Evolutionary conservation across 2,888 invertebrate genomes (phyloP).

Genomic region (Cynaeus angustus): DNA sequence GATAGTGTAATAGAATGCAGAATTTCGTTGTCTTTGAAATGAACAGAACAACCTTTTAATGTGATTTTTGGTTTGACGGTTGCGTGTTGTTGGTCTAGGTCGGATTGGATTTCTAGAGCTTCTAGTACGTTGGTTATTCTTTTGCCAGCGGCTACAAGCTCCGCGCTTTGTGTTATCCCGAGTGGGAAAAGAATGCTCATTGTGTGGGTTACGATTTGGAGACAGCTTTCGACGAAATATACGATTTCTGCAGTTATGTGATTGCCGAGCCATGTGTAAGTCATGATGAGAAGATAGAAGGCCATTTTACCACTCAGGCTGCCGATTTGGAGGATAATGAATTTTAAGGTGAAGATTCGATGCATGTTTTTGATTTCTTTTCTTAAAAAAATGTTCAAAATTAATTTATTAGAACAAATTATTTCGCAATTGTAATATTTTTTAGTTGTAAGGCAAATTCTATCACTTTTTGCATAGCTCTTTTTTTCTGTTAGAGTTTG

Average conservation of each 20-base stretch:
- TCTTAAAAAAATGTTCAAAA: slow-evolving; percentile 47
- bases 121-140: slow-evolving; percentile 77
- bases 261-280: slow-evolving; percentile 47
- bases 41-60: slow-evolving; percentile 57
- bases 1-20: slow-evolving; percentile 70
- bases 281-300: slow-evolving; percentile 48
- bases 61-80: slow-evolving; percentile 55
- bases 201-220: slow-evolving; percentile 27
- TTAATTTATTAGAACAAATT: too few species aligned
- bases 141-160: slow-evolving; percentile 82
- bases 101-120: slow-evolving; percentile 67
- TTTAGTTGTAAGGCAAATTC: too few species aligned
- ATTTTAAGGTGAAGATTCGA: slow-evolving; percentile 50
- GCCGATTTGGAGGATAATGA: slow-evolving; percentile 36
- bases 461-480: too few species aligned
- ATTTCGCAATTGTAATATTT: background rate
- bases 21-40: slow-evolving; percentile 63
- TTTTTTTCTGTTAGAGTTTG: too few species aligned
- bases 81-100: slow-evolving; percentile 48
- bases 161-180: slow-evolving; percentile 85
- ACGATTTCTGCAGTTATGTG: slow-evolving; percentile 46
- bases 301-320: slow-evolving; percentile 41
- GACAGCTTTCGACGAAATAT: slow-evolving; percentile 42
- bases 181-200: slow-evolving; percentile 79
- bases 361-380: slow-evolving; percentile 59